Base-by-base conservation (phyloP, 1,140 invertebrate species). In the Limonius californicus region DNA sequence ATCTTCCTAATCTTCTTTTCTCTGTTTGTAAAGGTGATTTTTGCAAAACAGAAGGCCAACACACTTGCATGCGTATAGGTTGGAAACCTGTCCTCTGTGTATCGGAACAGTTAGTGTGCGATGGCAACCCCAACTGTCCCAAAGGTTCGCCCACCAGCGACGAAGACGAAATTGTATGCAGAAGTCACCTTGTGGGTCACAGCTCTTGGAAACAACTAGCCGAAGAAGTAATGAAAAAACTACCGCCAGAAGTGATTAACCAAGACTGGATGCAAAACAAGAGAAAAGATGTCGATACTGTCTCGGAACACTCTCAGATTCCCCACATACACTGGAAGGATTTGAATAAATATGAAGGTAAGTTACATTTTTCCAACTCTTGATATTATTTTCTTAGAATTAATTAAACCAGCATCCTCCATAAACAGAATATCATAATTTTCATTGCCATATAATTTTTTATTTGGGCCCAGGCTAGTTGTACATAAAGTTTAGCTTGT, bases 81-180 rank as follows among this genome's bases (percentile, higher is more conserved):
- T 68, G 69, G 50, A 76, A 79, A 32, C 79, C 80, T 8, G 68
- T 79, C 18, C 63, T 85, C 9, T 86, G 84, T 71, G 80, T 86
- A 61, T 82, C 84, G 1, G 80, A 82, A 54, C 79, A 83, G 64
- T 74, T 86, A 50, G 77, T 83, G 7, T 86, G 84, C 66, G 84
- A 86, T 63, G 83, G 84, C 12, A 79, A 84, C 2, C 72, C 77
- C 1, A 82, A 86, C 67, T 86, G 84, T 64, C 84, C 84, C 0
- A 79, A 82, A 35, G 83, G 82, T 61, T 75, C 76, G 56, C 78
- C 76, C 20, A 76, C 72, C 56, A 79, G 76, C 63, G 82, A 83
- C 59, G 82, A 83, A 74, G 77, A 79, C 67, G 72, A 72, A 15
- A 68, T 72, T 50, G 66, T 81, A 56, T 50, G 45, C 16, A 50